Conservation (phyloP, 2,888 invertebrate species). For the Archips xylosteana region DNA sequence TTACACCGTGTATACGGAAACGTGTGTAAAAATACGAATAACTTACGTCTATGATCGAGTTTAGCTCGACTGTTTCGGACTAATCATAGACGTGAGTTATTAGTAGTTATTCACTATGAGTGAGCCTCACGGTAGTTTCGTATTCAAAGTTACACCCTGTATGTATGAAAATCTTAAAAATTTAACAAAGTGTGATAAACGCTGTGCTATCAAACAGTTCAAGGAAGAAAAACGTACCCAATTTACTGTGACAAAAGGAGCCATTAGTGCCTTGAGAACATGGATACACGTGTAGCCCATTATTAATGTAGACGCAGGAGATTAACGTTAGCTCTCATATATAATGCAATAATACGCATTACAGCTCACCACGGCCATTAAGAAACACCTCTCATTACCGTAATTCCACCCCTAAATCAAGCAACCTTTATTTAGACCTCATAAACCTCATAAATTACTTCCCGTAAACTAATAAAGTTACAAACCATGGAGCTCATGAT, state of each 20-base stretch:
- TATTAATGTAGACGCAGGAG: conserved; percentile 3
- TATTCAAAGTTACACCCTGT: too few relatives aligned
- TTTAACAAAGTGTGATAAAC: not conserved
- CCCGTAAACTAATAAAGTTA: conserved; percentile 36
- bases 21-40: too few relatives aligned
- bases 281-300: conserved; percentile 5
- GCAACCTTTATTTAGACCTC: conserved; percentile 19
- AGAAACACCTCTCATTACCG: conserved; percentile 31
- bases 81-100: too few relatives aligned
- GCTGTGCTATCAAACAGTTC: not conserved
- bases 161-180: too few relatives aligned
- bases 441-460: conserved; percentile 33
- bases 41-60: too few relatives aligned
- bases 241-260: not conserved
- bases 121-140: too few relatives aligned
- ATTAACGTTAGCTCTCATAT: conserved; percentile 10
- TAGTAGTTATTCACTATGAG: too few relatives aligned
- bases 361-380: conserved; percentile 30
- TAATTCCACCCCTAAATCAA: conserved; percentile 27
- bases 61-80: too few relatives aligned
- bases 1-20: too few relatives aligned
- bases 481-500: conserved; percentile 24
- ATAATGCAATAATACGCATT: conserved; percentile 23
- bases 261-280: conserved; percentile 9
- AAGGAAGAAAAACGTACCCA: not conserved